Evolutionary conservation across 1,140 invertebrate genomes (phyloP).

Genomic region (Dryas iulia): DNA sequence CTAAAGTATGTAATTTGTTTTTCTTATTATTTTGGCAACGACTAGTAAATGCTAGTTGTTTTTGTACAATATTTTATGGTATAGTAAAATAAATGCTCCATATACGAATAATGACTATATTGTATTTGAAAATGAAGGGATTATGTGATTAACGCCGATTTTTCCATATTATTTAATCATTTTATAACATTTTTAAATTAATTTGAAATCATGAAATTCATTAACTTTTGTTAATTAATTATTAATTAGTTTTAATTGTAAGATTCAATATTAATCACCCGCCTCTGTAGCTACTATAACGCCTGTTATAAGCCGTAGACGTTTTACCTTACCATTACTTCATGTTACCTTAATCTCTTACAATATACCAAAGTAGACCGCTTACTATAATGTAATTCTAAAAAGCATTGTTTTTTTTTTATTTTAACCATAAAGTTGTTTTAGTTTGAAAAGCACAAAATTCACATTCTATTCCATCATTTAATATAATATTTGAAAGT

Average conservation of each 20-base stretch:
- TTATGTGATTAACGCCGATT: slow-evolving; percentile 11
- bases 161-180: slow-evolving; percentile 7
- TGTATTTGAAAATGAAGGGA: background rate
- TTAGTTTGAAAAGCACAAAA: background rate
- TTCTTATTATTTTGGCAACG: background rate
- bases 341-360: background rate
- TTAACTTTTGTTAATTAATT: slow-evolving; percentile 5
- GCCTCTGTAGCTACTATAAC: background rate
- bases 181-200: slow-evolving; percentile 2
- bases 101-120: slow-evolving; percentile 2
- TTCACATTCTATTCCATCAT: background rate
- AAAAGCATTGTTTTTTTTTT: background rate
- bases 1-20: background rate
- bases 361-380: background rate
- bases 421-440: background rate
- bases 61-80: background rate
- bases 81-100: background rate
- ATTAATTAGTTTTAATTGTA: background rate
- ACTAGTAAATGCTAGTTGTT: background rate
- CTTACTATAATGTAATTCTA: background rate
- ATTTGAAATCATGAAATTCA: background rate
- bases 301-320: background rate
- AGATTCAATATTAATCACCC: background rate
- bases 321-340: background rate
- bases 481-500: background rate